Evolutionary conservation across 1,140 invertebrate species (phyloP).

Genomic region (Leptinotarsa texana): DNA sequence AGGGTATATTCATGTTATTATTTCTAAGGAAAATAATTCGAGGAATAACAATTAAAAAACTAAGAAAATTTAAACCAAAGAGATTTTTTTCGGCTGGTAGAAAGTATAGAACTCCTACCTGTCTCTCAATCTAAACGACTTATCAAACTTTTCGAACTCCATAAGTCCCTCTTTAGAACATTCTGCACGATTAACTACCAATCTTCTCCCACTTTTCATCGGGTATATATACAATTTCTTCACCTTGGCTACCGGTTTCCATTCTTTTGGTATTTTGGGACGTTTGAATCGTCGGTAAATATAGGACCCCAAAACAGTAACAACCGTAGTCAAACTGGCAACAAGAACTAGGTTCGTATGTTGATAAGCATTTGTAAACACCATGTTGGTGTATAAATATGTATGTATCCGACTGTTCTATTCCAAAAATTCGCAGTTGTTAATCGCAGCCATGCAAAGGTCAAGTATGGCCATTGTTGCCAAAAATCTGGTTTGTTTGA

Average conservation of each 20-base stretch:
- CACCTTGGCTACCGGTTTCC: conserved; percentile 49
- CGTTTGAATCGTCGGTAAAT: conserved; percentile 32
- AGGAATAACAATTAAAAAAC: too few relatives aligned
- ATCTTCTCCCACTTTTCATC: conserved; percentile 50
- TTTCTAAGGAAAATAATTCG: too few relatives aligned
- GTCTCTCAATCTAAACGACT: conserved; percentile 43
- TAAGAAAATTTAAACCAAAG: too few relatives aligned
- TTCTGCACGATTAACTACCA: conserved; percentile 44
- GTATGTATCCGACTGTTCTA: too few relatives aligned
- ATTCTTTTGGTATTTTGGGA: conserved; percentile 34
- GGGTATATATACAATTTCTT: conserved; percentile 50
- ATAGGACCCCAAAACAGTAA: conserved; percentile 29
- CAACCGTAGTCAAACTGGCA: conserved; percentile 23
- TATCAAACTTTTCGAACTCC: conserved; percentile 37
- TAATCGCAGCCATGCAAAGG: too few relatives aligned
- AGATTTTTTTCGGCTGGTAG: too few relatives aligned
- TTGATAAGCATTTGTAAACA: not conserved
- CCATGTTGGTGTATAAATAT: too few relatives aligned
- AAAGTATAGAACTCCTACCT: conserved; percentile 32
- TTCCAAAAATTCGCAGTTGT: too few relatives aligned
- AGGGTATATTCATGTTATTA: too few relatives aligned
- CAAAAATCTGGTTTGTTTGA: too few relatives aligned
- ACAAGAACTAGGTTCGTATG: conserved; percentile 3
- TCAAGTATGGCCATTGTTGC: too few relatives aligned
- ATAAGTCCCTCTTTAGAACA: conserved; percentile 45